phyloP scores from a whole-genome alignment of 2,113 vertebrate species.

The Monopterus albus region DNA sequence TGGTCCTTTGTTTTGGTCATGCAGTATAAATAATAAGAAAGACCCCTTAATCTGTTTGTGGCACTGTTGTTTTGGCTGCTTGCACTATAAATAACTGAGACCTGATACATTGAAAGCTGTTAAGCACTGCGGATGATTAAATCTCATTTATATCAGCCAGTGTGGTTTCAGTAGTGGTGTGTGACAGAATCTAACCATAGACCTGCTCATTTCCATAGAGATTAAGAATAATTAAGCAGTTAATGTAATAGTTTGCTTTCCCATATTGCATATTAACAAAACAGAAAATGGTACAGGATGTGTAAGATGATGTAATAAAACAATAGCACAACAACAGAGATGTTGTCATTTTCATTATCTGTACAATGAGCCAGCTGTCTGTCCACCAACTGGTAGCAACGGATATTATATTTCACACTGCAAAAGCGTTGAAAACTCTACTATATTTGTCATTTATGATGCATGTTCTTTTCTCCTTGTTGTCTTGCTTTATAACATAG shows the following conservation, averaged over 20 bases:
- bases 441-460: no score
- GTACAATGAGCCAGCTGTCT: no score
- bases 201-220: constrained; percentile 22
- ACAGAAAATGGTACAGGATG: constrained; percentile 5
- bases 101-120: constrained; percentile 46
- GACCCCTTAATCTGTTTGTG: not conserved
- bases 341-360: no score
- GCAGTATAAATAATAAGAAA: constrained; percentile 70
- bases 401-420: no score
- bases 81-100: constrained; percentile 63
- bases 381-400: no score
- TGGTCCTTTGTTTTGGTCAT: constrained; percentile 18
- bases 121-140: constrained; percentile 44
- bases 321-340: not conserved
- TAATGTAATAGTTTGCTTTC: not conserved
- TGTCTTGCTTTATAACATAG: no score
- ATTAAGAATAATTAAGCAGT: constrained; percentile 10
- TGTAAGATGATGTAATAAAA: not conserved
- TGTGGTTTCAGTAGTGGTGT: not conserved
- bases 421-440: no score
- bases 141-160: constrained; percentile 47
- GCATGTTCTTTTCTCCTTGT: no score
- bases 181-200: constrained; percentile 10
- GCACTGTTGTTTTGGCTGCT: constrained; percentile 30
- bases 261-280: not conserved